phyloP scores from a whole-genome alignment of 2,113 vertebrate genomes.

The Oryzias woworae region DNA sequence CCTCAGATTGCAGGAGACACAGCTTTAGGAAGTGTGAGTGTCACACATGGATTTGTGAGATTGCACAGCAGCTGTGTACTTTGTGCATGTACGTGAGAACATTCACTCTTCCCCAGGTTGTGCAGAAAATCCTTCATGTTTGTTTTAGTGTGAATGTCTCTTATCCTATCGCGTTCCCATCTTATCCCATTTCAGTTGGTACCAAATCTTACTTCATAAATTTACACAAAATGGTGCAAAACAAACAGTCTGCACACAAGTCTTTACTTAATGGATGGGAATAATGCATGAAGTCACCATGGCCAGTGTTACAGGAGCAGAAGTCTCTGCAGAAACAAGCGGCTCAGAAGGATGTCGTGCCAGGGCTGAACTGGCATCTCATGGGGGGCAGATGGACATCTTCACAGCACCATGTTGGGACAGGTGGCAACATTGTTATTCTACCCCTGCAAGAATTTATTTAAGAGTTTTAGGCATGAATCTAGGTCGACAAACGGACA shows the following conservation, averaged over 20 bases:
- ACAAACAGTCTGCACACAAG: neutral
- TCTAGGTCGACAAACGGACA: neutral
- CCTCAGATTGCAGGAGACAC: neutral
- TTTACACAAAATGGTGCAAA: neutral
- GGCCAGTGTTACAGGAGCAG: constrained; percentile 21
- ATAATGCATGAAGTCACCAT: constrained; percentile 10
- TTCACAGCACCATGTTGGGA: constrained; percentile 21
- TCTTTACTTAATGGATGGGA: neutral
- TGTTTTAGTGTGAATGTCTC: neutral
- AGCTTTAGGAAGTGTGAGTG: neutral
- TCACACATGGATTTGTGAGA: constrained; percentile 2
- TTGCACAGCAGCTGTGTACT: constrained; percentile 9
- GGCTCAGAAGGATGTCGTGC: constrained; percentile 10
- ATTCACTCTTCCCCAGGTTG: constrained; percentile 1
- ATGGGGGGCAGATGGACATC: constrained; percentile 45
- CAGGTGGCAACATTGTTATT: neutral
- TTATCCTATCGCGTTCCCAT: neutral
- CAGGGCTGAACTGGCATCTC: constrained; percentile 48
- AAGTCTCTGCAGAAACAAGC: constrained; percentile 36
- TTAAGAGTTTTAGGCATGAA: constrained; percentile 1
- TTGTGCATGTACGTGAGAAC: neutral
- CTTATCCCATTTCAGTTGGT: neutral
- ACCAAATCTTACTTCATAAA: neutral
- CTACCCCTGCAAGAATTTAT: constrained; percentile 5
- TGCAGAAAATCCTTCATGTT: constrained; percentile 9